These are phyloP conservation scores for Sinohyriopsis cumingii DNA, from an alignment of 2,888 invertebrate genomes.

Conservation along the genomic window DNA sequence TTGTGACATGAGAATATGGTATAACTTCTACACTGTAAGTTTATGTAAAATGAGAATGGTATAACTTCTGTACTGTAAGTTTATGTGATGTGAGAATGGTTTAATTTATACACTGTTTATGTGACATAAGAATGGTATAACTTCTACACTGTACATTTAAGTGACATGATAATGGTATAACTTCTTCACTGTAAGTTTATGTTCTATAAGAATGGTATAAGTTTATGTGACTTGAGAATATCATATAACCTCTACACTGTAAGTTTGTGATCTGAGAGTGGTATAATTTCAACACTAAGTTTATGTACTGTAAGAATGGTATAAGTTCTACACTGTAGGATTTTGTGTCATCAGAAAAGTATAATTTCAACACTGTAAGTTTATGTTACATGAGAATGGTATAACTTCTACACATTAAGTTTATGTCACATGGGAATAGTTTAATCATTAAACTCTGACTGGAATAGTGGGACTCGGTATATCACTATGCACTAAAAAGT, in stretches of 20 bases:
- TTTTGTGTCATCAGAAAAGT: not conserved
- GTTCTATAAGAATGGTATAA: no score
- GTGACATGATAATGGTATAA: not conserved
- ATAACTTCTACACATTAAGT: no score
- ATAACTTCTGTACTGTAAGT: slow-evolving; percentile 54
- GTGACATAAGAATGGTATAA: slow-evolving; percentile 49
- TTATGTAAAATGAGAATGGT: slow-evolving; percentile 37
- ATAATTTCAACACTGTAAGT: no score
- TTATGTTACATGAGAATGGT: slow-evolving; percentile 19
- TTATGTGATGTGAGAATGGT: not conserved
- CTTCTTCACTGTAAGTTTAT: no score
- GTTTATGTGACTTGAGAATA: slow-evolving; percentile 22
- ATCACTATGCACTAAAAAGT: no score
- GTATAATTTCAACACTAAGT: no score
- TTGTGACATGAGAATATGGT: slow-evolving; percentile 3
- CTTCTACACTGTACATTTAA: slow-evolving; percentile 45
- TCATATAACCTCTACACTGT: slow-evolving; percentile 56
- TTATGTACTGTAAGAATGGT: no score
- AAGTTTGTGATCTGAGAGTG: not conserved
- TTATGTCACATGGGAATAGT: not conserved
- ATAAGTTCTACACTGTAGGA: no score
- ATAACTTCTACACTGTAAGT: no score
- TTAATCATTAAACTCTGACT: not conserved
- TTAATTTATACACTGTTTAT: no score
- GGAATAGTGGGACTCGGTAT: no score